These are phyloP conservation scores for Dryocosmus kuriphilus DNA, from an alignment of 2,888 invertebrate species.

Conservation along the genomic window DNA sequence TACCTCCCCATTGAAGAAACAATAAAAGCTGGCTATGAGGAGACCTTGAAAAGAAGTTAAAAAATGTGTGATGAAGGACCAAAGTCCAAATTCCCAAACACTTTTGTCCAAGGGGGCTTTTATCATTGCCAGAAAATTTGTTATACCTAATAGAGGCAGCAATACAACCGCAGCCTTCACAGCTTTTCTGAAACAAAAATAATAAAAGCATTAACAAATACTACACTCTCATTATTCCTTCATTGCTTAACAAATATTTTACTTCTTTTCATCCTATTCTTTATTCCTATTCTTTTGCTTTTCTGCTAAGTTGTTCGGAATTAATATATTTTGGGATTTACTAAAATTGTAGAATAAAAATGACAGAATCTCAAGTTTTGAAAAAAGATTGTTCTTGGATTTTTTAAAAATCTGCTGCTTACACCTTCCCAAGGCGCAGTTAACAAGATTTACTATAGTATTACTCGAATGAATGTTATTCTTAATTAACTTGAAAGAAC, in stretches of 20 bases:
- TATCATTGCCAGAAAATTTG: slow-evolving; percentile 87
- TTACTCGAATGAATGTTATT: slow-evolving; percentile 1
- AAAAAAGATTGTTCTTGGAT: too few species aligned
- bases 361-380: too few species aligned
- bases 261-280: too few species aligned
- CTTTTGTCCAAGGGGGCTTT: slow-evolving; percentile 84
- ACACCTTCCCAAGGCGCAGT: background rate
- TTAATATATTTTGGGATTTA: too few species aligned
- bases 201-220: background rate
- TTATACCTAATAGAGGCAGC: slow-evolving; percentile 89
- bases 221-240: too few species aligned
- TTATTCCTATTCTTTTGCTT: too few species aligned
- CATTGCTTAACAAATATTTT: background rate
- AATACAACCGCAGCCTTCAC: slow-evolving; percentile 89
- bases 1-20: slow-evolving; percentile 91
- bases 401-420: too few species aligned
- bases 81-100: slow-evolving; percentile 86
- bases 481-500: slow-evolving; percentile 20
- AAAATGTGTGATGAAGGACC: slow-evolving; percentile 89
- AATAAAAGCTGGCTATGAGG: slow-evolving; percentile 89
- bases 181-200: slow-evolving; percentile 82
- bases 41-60: slow-evolving; percentile 92
- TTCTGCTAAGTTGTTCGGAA: too few species aligned
- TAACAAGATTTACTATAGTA: background rate
- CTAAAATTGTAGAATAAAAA: too few species aligned